These are phyloP conservation scores for Heliconius hewitsoni DNA, from an alignment of 1,140 invertebrate genomes.

Conservation along the genomic window DNA sequence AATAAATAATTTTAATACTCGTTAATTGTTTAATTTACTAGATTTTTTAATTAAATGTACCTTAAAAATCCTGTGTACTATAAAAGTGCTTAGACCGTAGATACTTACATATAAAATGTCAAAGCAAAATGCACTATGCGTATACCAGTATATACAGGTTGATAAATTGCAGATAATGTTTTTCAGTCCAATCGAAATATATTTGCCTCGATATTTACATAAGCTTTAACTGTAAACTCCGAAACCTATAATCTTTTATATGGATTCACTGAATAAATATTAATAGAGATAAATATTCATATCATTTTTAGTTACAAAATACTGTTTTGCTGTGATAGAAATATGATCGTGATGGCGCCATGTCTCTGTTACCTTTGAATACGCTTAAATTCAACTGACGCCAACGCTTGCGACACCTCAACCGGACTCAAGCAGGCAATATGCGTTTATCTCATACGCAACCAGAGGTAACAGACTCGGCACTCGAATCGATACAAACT, in stretches of 20 bases:
- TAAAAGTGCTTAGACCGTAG: no score
- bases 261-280: not conserved
- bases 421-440: conserved; percentile 64
- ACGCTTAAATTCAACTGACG: conserved; percentile 54
- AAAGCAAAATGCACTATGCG: no score
- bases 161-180: not conserved
- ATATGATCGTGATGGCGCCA: conserved; percentile 55
- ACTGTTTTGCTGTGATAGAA: not conserved
- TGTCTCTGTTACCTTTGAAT: conserved; percentile 57
- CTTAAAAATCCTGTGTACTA: no score
- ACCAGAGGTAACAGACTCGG: conserved; percentile 40
- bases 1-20: not conserved
- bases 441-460: conserved; percentile 60
- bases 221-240: not conserved
- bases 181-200: not conserved
- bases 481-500: conserved; percentile 32
- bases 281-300: not conserved
- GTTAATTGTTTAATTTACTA: no score
- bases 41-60: no score
- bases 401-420: conserved; percentile 63
- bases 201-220: not conserved
- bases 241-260: not conserved
- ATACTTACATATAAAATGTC: no score
- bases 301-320: not conserved
- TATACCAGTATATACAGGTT: not conserved